Percentiles rank a stretch among this genome's conserved stretches.
Conservation (phyloP, 2,797 vertebrate species). For the Typhlichthys subterraneus region DNA sequence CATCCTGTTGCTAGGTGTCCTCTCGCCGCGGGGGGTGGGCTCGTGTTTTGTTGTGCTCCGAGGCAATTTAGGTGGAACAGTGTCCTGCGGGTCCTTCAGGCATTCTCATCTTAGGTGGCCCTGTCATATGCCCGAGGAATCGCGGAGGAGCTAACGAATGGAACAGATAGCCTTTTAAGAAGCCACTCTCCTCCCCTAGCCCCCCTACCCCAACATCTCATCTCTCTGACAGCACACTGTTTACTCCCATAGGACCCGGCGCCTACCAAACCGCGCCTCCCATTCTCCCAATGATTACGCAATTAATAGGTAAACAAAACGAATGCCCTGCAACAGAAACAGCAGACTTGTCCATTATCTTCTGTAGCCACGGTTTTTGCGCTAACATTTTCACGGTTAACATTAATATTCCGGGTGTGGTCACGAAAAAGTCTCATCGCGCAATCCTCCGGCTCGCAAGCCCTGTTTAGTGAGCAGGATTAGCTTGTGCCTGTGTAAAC, state of each 20-base stretch:
- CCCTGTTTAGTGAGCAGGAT: constrained; percentile 59
- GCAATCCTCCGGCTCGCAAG: constrained; percentile 32
- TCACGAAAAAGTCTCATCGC: constrained; percentile 42
- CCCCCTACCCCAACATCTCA: constrained; percentile 13
- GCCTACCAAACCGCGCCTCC: constrained; percentile 37
- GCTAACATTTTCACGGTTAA: constrained; percentile 14
- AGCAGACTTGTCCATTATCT: too few species aligned
- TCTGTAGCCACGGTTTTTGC: not conserved
- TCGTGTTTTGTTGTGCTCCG: constrained; percentile 58
- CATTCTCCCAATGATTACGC: constrained; percentile 55
- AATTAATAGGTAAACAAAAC: constrained; percentile 54
- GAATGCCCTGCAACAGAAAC: constrained; percentile 18
- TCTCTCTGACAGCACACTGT: constrained; percentile 65
- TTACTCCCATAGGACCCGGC: constrained; percentile 68
- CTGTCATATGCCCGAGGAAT: constrained; percentile 67
- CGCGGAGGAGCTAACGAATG: constrained; percentile 49
- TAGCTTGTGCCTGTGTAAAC: constrained; percentile 62
- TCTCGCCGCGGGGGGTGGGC: not conserved
- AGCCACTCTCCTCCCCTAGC: not conserved
- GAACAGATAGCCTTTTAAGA: constrained; percentile 54
- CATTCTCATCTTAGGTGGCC: constrained; percentile 48
- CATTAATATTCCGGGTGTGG: constrained; percentile 16
- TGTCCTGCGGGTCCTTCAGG: constrained; percentile 59
- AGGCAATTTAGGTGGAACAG: constrained; percentile 59
- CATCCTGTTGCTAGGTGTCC: constrained; percentile 7